Evolutionary conservation across 2,113 vertebrate genomes (phyloP).

Genomic region (Tragulus kanchil): DNA sequence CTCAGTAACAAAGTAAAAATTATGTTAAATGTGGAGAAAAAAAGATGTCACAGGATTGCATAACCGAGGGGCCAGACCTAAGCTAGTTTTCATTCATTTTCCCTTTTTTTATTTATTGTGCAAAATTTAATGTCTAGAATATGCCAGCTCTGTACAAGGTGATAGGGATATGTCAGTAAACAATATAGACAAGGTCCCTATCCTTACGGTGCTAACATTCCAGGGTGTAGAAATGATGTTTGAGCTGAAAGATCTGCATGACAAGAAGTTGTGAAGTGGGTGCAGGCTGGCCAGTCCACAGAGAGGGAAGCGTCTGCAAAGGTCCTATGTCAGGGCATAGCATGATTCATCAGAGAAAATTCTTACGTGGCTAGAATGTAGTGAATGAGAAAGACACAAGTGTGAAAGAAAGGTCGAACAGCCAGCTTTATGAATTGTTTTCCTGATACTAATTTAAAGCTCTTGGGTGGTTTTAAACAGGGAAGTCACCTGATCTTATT

Average conservation of each 20-base stretch:
- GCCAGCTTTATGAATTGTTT: background rate
- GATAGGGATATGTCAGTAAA: background rate
- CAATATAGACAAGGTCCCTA: background rate
- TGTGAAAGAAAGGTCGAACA: background rate
- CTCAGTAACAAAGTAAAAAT: background rate
- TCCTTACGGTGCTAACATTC: background rate
- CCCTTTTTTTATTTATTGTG: background rate
- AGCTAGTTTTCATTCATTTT: background rate
- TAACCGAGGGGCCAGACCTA: background rate
- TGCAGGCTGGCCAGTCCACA: background rate
- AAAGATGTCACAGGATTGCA: background rate
- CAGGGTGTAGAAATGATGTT: background rate
- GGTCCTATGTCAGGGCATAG: background rate
- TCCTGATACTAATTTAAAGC: background rate
- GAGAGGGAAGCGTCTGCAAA: background rate
- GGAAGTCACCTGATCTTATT: background rate
- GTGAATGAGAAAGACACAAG: background rate
- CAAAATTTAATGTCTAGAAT: background rate
- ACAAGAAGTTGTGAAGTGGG: background rate
- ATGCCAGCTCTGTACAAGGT: background rate
- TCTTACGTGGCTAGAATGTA: background rate
- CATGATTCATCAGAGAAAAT: background rate
- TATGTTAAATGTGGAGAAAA: background rate
- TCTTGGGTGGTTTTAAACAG: background rate
- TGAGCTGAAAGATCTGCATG: background rate